phyloP scores from a whole-genome alignment of 2,113 vertebrate genomes.

The Strix uralensis region DNA sequence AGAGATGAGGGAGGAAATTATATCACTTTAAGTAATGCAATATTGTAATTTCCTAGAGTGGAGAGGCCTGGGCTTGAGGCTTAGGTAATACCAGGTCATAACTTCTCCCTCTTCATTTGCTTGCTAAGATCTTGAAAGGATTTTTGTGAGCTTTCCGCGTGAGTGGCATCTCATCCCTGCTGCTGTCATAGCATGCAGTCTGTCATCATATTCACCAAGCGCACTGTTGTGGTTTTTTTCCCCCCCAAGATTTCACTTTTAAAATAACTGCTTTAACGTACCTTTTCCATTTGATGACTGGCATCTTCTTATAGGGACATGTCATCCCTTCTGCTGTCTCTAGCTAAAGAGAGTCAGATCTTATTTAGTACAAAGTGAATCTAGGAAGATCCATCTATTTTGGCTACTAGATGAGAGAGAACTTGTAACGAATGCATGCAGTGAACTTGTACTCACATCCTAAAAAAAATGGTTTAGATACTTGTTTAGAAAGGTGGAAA shows the following conservation, averaged over 20 bases:
- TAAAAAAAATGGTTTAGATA: background rate
- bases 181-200: too few species aligned
- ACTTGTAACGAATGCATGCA: rapidly evolving
- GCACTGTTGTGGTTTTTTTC: too few species aligned
- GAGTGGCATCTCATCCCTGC: background rate
- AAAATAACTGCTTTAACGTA: background rate
- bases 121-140: background rate
- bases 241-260: background rate
- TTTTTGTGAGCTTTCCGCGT: background rate
- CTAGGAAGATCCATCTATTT: background rate
- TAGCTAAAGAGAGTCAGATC: background rate
- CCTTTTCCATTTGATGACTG: background rate
- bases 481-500: background rate
- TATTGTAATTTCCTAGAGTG: background rate
- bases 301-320: too few species aligned
- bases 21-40: background rate
- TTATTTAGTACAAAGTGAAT: background rate
- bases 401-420: background rate
- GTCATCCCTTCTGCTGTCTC: background rate
- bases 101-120: background rate
- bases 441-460: background rate
- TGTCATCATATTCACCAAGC: background rate
- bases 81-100: background rate
- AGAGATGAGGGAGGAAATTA: background rate
- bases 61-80: background rate